Evolutionary conservation across 2,888 invertebrate species (phyloP).

Genomic region (Allacma fusca): DNA sequence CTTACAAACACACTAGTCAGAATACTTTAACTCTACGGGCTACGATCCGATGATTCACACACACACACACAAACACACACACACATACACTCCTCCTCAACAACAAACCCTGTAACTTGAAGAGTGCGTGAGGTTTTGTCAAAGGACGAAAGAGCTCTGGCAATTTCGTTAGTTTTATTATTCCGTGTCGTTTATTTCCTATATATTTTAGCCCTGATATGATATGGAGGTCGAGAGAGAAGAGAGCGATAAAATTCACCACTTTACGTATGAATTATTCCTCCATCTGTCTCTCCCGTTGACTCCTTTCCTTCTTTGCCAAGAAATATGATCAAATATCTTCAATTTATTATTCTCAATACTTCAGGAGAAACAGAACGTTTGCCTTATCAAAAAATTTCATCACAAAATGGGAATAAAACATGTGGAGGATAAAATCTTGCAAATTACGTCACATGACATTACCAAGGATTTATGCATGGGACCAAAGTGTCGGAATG

Average conservation of each 20-base stretch:
- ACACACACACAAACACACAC: not conserved
- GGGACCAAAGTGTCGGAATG: not conserved
- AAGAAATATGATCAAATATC: not conserved
- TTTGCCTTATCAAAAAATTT: no score
- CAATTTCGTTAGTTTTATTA: conserved; percentile 23
- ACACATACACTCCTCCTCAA: not conserved
- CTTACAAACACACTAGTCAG: no score
- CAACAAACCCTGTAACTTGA: not conserved
- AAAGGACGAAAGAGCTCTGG: not conserved
- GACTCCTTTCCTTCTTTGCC: not conserved
- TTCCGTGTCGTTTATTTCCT: not conserved
- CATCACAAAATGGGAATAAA: no score
- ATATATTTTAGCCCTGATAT: not conserved
- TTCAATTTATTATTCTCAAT: no score
- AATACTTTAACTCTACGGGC: not conserved
- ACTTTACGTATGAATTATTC: conserved; percentile 23
- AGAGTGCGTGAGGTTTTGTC: not conserved
- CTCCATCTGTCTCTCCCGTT: not conserved
- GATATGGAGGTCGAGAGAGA: not conserved
- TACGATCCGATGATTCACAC: not conserved
- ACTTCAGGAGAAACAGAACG: no score
- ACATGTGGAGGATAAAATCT: not conserved
- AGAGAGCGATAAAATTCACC: conserved; percentile 26
- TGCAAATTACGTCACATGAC: not conserved
- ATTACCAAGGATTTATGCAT: not conserved